Base-by-base conservation (phyloP, 92 coral and sea anemone genomes). In the Ricordea florida region DNA sequence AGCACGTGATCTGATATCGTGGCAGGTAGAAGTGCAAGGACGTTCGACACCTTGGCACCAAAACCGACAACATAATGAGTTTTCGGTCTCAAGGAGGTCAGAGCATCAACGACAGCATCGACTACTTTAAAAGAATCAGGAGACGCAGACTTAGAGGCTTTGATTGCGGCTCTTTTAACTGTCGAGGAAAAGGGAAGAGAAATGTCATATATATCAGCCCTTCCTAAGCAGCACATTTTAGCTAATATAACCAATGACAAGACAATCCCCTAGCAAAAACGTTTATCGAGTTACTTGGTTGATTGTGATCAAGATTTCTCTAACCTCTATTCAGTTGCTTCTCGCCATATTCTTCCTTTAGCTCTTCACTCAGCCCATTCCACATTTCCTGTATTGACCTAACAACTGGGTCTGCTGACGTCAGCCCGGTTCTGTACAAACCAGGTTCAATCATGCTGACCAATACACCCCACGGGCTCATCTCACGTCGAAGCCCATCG, bases 381-480 rank as follows among this genome's bases (percentile, higher is more conserved):
- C 94, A 89, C 52, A 89, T 29, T 50, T 47, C 87, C 28, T 48
- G 53, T 18, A 62, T 10, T 24, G 55, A 65, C 3, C 44, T 36
- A 18, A 66, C 27, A 31, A 67, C 41, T 9, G 63, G 52, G 17
- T 80, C 73, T 53, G 28, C 20, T 14, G 35, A 17, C 25, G 91
- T 59, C 66, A 89, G 29, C 25, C 43, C 57, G 3, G 94, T 89
- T 69, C 75, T 85, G 81, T 74, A 89, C 48, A 73, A 64, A 0
- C 94, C 94, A 3, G 91, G 94, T 10, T 89, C 94, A 28, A 89
- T 56, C 14, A 89, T 73, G 55, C 74, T 52, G 58, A 84, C 83
- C 52, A 20, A 55, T n/a, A 89, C 60, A n/a, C 66, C 84, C 80
- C 87, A 89, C 20, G 79, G 78, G 41, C 70, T 62, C 77, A 89